Evolutionary conservation across 2,113 vertebrate species (phyloP), one percentile per base, ranked within the genome.

Genomic region (Crotalus horridus): DNA sequence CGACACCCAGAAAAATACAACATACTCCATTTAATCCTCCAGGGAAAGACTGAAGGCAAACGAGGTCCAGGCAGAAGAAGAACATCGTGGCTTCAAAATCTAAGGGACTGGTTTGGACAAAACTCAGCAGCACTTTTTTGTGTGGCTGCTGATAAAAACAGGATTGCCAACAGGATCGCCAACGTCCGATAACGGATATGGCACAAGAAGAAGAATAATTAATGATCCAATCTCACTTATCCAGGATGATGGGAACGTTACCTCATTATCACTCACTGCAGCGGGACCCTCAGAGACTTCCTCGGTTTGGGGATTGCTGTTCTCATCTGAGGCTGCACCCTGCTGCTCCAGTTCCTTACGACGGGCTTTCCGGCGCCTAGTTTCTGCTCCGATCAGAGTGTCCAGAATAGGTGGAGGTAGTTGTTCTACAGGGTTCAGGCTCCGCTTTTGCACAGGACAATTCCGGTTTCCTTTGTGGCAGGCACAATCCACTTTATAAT

Each of bases 401-500:
- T 97, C 97, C 94, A 98, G 96, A 81, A 98, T 97, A 96, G 98
- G 97, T 89, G 98, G 97, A 88, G 98, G 97, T 81, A 98, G 97
- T 93, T 96, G 97, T 95, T 99, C 98, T 95, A 97, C 96, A 93
- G 98, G 98, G 97, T 97, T 98, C 94, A 98, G 98, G 97, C 99
- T 99, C 97, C 99, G 98, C 97, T 99, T 99, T 97, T 99, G 99
- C 96, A 99, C 99, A 17, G 99, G 99, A 97, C 99, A 99, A 98
- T 99, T 99, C 96, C 99, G 98, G 97, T 99, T 99, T 95, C 99
- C 98, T 97, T 99, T 99, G 96, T 99, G 99, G 97, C 99, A 99
- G 33, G 99, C 99, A 97, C 99, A 99, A 97, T 99, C 99, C 97
- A 99, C 99, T 97, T 99, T 99, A 97, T 99, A 99, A 97, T 99